phyloP scores from a whole-genome alignment of 2,797 vertebrate species.

The Anniella stebbinsi region DNA sequence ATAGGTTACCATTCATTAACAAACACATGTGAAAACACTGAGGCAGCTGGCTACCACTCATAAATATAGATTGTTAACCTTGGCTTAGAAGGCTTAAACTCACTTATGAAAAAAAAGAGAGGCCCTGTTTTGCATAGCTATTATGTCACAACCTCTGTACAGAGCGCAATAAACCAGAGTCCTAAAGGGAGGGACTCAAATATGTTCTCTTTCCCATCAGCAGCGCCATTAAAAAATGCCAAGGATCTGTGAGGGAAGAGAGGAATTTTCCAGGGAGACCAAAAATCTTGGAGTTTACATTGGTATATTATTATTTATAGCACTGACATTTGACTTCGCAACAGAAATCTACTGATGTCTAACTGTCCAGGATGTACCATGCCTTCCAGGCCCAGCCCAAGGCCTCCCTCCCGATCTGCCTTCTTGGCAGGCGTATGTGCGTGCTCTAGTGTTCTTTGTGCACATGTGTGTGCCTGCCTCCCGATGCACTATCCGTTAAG shows the following conservation, averaged over 20 bases:
- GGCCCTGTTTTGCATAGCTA: constrained; percentile 63
- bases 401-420: too few species aligned
- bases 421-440: too few species aligned
- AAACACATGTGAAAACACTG: constrained; percentile 82
- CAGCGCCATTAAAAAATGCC: constrained; percentile 1
- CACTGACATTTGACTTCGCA: not conserved
- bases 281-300: not conserved
- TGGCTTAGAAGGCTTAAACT: constrained; percentile 72
- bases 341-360: not conserved
- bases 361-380: not conserved
- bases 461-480: too few species aligned
- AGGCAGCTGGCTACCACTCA: constrained; percentile 79
- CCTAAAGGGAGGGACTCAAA: not conserved
- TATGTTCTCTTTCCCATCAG: not conserved
- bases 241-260: not conserved
- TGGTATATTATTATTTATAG: not conserved
- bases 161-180: constrained; percentile 46
- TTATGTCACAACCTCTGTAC: constrained; percentile 50
- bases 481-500: too few species aligned
- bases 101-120: constrained; percentile 49
- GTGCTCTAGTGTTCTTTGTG: too few species aligned
- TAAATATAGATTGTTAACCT: constrained; percentile 80
- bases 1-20: constrained; percentile 86
- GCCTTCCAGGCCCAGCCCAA: too few species aligned
- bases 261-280: not conserved